Evolutionary conservation across 2,888 invertebrate genomes (phyloP).

Genomic region (Athalia cordata): DNA sequence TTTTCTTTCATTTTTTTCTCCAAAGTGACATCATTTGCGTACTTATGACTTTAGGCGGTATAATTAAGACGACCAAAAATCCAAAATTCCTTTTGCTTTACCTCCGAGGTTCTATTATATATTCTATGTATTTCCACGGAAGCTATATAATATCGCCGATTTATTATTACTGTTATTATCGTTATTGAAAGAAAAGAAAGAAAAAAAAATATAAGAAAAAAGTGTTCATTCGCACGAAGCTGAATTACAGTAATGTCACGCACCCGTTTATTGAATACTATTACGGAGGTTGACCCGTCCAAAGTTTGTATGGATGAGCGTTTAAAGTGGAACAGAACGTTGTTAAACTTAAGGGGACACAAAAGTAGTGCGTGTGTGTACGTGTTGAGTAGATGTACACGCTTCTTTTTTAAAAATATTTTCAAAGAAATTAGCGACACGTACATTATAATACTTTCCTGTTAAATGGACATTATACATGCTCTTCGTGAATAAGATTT

Average conservation of each 20-base stretch:
- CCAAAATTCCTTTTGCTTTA: no score
- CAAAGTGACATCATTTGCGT: neutral
- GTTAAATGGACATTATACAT: neutral
- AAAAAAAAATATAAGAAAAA: no score
- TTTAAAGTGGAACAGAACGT: neutral
- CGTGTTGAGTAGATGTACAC: neutral
- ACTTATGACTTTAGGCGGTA: no score
- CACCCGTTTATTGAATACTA: no score
- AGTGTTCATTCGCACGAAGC: no score
- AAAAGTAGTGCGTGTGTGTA: neutral
- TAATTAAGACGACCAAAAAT: no score
- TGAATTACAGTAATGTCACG: no score
- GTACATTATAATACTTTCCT: neutral
- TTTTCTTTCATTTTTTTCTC: neutral
- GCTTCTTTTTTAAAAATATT: neutral
- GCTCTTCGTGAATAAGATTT: constrained; percentile 9
- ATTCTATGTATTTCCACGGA: no score
- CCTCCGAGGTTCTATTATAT: no score
- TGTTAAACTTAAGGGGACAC: neutral
- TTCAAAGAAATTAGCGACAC: constrained; percentile 17
- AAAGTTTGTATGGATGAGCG: neutral
- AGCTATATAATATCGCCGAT: no score
- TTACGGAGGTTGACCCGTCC: neutral
- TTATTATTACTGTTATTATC: no score
- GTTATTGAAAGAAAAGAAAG: no score